Evolutionary conservation across 2,797 vertebrate genomes (phyloP), one percentile per base, ranked within the genome.

Genomic region (Orestias chungarensis): DNA sequence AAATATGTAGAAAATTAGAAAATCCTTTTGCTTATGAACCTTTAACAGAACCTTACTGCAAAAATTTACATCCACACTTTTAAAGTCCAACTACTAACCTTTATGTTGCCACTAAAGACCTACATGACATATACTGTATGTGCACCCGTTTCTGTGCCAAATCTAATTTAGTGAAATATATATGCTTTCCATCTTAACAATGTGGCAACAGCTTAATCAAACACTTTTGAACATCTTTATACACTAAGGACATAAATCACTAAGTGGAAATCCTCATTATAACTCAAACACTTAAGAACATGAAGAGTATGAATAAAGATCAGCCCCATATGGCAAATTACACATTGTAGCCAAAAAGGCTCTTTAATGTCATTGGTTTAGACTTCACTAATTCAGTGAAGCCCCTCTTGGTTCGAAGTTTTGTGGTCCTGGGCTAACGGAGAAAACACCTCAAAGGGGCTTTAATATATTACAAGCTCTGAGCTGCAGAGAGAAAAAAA

Each of bases 291-390:
- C 54, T 74, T 1, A 18, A 76, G 69, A 55, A 68, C n/a, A 62
- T 73, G 20, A 8, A 73, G 66, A 64, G 61, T 73, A 54, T 67
- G 54, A 69, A 68, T 80, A 29, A 42, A 82, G 71, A 79, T 70
- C 44, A 71, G 64, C 78, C 69, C 72, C 79, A 76, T 81, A 76
- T 72, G 79, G 69, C 25, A 38, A 14, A 64, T 27, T 17, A 73
- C 71, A 25, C 64, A 66, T 50, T 75, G 40, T 57, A 61, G 52
- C 66, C 76, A 62, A 67, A 77, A 33, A 76, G 27, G 31, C 79
- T 76, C 70, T 72, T 29, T 69, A 49, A 77, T 76, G 64, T 59
- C 70, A 27, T 49, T 73, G 68, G 57, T 55, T 69, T 68, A 50
- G 64, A 81, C 74, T 62, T 73, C 44, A 31, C 55, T 42, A 4